These are phyloP conservation scores for Drosophila takahashii DNA, from an alignment of 1,140 invertebrate species.

Conservation along the genomic window DNA sequence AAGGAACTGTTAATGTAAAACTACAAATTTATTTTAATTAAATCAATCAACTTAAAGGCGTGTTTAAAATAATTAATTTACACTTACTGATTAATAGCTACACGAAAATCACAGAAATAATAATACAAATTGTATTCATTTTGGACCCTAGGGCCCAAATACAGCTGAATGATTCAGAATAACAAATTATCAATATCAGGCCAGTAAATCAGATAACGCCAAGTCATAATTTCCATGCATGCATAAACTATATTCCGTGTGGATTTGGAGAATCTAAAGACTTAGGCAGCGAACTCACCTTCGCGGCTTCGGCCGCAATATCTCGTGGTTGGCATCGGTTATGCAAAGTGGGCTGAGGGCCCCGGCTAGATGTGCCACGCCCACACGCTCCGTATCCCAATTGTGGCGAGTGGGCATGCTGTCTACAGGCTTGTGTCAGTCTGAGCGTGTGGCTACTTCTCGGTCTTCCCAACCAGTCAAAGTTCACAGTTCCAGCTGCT, in stretches of 20 bases:
- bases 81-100: neutral
- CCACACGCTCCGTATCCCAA: conserved; percentile 75
- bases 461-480: conserved; percentile 2
- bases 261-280: conserved; percentile 21
- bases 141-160: neutral
- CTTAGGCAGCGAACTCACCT: conserved; percentile 86
- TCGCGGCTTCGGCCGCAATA: conserved; percentile 93
- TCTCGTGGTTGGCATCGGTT: conserved; percentile 92
- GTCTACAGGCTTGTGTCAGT: conserved; percentile 2
- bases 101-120: neutral
- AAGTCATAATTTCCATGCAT: conserved; percentile 32
- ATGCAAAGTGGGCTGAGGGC: conserved; percentile 89
- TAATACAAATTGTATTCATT: neutral
- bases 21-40: too few relatives aligned
- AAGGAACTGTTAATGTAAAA: too few relatives aligned
- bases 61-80: neutral
- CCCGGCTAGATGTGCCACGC: conserved; percentile 88
- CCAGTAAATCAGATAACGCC: conserved; percentile 25
- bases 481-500: conserved; percentile 38
- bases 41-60: neutral
- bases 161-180: conserved; percentile 18
- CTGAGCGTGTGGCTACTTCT: conserved; percentile 3
- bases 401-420: conserved; percentile 77
- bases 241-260: conserved; percentile 10
- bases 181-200: conserved; percentile 23